phyloP scores from a whole-genome alignment of 2,797 vertebrate species.

The Bradypus variegatus region DNA sequence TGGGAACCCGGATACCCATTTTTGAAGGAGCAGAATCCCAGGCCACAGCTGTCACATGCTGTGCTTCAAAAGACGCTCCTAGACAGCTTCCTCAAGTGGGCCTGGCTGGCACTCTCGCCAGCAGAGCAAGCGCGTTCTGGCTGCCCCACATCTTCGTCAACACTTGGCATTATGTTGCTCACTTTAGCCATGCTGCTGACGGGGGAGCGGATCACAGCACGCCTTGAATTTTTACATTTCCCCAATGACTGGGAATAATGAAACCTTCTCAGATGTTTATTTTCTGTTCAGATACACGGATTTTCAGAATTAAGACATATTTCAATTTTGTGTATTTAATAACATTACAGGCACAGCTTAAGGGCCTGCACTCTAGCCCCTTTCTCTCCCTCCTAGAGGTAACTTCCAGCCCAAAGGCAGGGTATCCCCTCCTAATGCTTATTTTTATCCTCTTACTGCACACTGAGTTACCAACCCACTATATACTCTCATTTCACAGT shows the following conservation, averaged over 20 bases:
- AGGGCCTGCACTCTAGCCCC: no score
- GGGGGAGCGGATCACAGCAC: accelerated
- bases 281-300: not conserved
- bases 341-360: accelerated
- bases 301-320: not conserved
- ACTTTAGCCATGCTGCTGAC: accelerated
- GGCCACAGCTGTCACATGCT: not conserved
- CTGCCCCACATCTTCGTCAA: not conserved
- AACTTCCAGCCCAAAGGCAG: not conserved
- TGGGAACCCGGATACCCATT: no score
- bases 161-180: not conserved
- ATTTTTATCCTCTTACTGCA: not conserved
- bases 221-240: not conserved
- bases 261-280: not conserved
- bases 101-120: accelerated
- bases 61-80: not conserved
- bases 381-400: no score
- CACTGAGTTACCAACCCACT: not conserved
- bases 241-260: accelerated
- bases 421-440: not conserved
- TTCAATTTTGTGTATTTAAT: not conserved
- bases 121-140: accelerated
- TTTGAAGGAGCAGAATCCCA: no score
- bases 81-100: not conserved
- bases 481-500: not conserved